A percentile compares a stretch with the other conserved stretches of the same genome.
These are phyloP conservation scores for Desmodus rotundus DNA, from an alignment of 2,113 vertebrate species.

Conservation along the genomic window DNA sequence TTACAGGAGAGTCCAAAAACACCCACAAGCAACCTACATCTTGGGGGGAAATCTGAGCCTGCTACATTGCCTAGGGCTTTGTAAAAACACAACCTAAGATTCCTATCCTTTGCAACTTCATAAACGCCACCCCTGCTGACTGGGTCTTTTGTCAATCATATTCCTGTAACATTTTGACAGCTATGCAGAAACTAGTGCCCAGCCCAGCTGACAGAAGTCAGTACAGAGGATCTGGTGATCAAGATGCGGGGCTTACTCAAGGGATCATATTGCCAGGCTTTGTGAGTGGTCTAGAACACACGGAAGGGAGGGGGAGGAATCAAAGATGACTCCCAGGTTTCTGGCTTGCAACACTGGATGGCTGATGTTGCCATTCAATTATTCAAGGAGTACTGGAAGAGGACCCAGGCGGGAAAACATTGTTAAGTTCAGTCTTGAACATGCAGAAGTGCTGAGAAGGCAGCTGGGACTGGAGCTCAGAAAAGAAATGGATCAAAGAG, in stretches of 20 bases:
- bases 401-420: not conserved
- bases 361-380: not conserved
- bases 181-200: not conserved
- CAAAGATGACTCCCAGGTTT: not conserved
- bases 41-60: not conserved
- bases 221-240: not conserved
- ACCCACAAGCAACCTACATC: not conserved
- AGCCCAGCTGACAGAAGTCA: not conserved
- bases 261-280: not conserved
- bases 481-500: not conserved
- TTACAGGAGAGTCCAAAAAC: not conserved
- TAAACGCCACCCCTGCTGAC: not conserved
- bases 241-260: not conserved
- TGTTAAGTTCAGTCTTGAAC: not conserved
- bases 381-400: not conserved
- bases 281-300: not conserved
- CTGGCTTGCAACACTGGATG: not conserved
- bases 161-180: not conserved
- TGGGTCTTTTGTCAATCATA: not conserved
- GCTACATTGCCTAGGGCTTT: not conserved
- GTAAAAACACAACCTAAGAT: not conserved
- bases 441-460: not conserved
- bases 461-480: not conserved
- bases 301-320: not conserved
- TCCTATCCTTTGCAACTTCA: not conserved